Evolutionary conservation across 1,140 invertebrate species (phyloP), one percentile per base, ranked within the genome.

Genomic region (Melanaphis sacchari): DNA sequence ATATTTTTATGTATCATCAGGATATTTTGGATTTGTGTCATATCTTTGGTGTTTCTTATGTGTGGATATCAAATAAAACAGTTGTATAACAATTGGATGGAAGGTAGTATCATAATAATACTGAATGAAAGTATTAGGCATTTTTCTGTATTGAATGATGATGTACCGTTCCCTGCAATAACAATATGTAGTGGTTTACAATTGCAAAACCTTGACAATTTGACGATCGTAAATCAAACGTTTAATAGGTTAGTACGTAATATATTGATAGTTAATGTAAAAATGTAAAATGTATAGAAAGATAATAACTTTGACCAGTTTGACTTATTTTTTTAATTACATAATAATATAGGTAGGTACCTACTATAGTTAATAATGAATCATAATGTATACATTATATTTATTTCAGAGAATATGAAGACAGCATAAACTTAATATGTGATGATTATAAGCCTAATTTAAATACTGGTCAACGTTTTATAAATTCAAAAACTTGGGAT

Each of bases 151-250:
- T 93, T 82, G 59, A 90, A 94, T 41, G 52, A 21, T 36, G 8
- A 90, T 40, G 81, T 94, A 21, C 94, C 94, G 21, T 94, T 94
- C 49, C 94, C 94, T 0, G 94, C 93, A 8, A 94, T 94, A 21
- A 94, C 94, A 43, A 66, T 94, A 49, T 94, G 94, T 54, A 94
- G 94, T 41, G 94, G 94, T 54, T 59, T 54, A 11, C 89, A 90
- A 24, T 41, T 90, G 52, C 49, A 90, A 41, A 90, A 90, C 38
- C 89, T 90, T 31, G 24, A 90, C 15, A 26, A 59, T 59, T 59
- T 59, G 18, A 59, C 24, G 0, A 59, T 31, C 31, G 41, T 59
- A 38, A 90, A 90, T 59, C n/a, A 90, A 59, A 90, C 52, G 38
- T 21, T 90, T 31, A 15, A 90, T 24, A 59, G 26, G 89, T 90